Percentiles rank a stretch among this genome's conserved stretches.
Conservation (phyloP, 2,113 vertebrate genomes). For the Thinocorus orbignyianus region DNA sequence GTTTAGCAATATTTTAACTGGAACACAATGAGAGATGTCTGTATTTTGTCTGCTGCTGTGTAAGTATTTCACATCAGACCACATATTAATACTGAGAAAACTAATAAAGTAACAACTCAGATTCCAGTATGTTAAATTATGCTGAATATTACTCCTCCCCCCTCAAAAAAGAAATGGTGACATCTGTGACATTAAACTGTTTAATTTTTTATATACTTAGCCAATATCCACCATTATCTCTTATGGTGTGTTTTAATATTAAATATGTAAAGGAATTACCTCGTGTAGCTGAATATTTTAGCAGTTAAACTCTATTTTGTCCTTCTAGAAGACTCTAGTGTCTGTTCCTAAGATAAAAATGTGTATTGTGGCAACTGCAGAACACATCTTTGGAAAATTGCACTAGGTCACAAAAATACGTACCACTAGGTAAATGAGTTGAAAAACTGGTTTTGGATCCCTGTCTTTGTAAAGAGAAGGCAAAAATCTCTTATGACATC, state of each 20-base stretch:
- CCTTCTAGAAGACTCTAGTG: neutral
- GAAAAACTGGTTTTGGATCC: neutral
- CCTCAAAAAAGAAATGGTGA: neutral
- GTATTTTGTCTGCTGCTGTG: neutral
- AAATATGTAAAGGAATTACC: neutral
- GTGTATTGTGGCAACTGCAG: neutral
- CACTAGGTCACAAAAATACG: neutral
- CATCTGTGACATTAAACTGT: neutral
- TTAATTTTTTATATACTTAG: neutral
- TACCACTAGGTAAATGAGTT: neutral
- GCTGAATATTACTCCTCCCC: neutral
- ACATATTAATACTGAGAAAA: neutral
- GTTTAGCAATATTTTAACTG: slow-evolving; percentile 27
- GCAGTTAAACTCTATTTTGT: neutral
- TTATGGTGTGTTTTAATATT: neutral
- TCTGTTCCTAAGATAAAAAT: neutral
- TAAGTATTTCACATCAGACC: neutral
- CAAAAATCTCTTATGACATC: neutral
- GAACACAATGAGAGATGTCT: neutral
- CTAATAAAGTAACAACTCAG: neutral
- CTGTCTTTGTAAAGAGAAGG: neutral
- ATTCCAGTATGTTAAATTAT: neutral
- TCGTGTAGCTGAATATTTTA: neutral
- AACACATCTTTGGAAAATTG: neutral
- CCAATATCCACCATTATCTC: neutral